phyloP scores from a whole-genome alignment of 2,888 invertebrate species.

The Pseudococcus viburni region DNA sequence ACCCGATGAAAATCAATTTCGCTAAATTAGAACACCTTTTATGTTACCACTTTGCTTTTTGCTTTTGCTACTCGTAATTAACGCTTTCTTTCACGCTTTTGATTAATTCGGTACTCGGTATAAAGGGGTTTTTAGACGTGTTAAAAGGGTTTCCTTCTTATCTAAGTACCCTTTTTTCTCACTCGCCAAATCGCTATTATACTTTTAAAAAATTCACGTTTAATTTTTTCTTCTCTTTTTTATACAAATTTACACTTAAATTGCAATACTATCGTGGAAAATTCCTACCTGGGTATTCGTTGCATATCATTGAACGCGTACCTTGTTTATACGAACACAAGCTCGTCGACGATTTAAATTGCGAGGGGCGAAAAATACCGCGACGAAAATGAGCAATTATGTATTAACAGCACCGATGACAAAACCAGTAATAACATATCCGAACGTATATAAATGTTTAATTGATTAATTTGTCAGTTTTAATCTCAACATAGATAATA shows the following conservation, averaged over 20 bases:
- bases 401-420: constrained; percentile 38
- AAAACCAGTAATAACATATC: constrained; percentile 50
- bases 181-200: background rate
- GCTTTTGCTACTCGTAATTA: constrained; percentile 50
- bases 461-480: constrained; percentile 57
- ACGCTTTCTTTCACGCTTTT: constrained; percentile 47
- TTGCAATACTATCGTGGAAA: background rate
- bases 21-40: constrained; percentile 54
- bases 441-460: constrained; percentile 46
- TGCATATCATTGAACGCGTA: constrained; percentile 8
- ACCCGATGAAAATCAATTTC: constrained; percentile 51
- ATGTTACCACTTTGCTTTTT: constrained; percentile 31
- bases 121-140: constrained; percentile 37
- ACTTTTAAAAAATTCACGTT: background rate
- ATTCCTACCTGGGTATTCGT: background rate
- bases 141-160: constrained; percentile 54
- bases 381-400: constrained; percentile 11
- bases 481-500: constrained; percentile 53
- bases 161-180: constrained; percentile 21
- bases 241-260: background rate
- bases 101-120: constrained; percentile 16
- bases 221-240: background rate
- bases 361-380: background rate
- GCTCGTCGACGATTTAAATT: background rate
- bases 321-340: background rate